Evolutionary conservation across 2,888 invertebrate species (phyloP).

Genomic region (Nomada goodeniana): DNA sequence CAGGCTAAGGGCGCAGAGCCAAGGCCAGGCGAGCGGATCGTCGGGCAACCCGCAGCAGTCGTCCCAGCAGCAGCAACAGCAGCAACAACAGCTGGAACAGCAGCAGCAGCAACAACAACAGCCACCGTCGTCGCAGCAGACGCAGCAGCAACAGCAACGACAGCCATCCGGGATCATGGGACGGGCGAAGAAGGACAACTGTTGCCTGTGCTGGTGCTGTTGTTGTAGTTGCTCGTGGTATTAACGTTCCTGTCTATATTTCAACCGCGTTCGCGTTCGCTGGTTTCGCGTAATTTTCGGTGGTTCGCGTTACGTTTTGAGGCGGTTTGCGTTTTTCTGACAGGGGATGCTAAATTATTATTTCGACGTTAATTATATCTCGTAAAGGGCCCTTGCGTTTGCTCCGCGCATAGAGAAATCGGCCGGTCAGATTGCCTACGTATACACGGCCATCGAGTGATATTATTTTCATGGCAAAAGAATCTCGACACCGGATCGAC

Average conservation of each 20-base stretch:
- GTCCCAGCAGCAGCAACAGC: conserved; percentile 74
- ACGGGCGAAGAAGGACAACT: conserved; percentile 86
- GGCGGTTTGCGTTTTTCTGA: not conserved
- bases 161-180: conserved; percentile 85
- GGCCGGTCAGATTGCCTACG: no score
- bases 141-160: conserved; percentile 74
- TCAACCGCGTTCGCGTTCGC: not conserved
- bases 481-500: no score
- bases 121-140: conserved; percentile 70
- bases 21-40: conserved; percentile 77
- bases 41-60: conserved; percentile 72
- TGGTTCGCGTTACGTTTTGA: no score
- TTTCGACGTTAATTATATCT: no score
- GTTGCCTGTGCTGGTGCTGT: conserved; percentile 87
- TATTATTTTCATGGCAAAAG: no score
- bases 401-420: no score
- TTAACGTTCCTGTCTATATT: conserved; percentile 75
- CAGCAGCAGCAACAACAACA: conserved; percentile 73
- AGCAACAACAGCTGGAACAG: conserved; percentile 74
- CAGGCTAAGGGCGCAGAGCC: conserved; percentile 81
- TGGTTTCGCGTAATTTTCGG: conserved; percentile 29
- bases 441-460: no score
- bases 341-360: not conserved
- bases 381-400: no score
- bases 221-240: conserved; percentile 87